Conservation (phyloP, 2,797 vertebrate genomes). For the Coregonus ussuriensis region DNA sequence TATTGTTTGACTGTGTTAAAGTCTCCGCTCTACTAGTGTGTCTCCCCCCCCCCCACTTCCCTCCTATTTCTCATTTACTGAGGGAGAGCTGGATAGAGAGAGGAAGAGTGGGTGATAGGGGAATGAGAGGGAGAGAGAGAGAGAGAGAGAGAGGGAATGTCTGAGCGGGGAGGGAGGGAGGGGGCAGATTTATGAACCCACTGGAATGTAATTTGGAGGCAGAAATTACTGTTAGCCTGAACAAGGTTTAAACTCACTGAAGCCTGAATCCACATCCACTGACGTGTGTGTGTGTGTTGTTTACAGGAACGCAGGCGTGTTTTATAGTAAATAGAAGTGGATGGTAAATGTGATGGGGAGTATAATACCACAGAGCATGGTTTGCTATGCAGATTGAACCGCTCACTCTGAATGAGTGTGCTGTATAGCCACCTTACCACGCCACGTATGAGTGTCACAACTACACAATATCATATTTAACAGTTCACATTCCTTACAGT, state of each 20-base stretch:
- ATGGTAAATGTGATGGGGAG: neutral
- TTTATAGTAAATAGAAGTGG: conserved; percentile 14
- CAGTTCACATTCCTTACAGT: conserved; percentile 55
- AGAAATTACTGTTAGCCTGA: conserved; percentile 82
- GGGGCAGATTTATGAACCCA: conserved; percentile 84
- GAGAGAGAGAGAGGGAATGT: conserved; percentile 37
- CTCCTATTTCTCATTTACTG: conserved; percentile 83
- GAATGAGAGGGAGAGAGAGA: conserved; percentile 34
- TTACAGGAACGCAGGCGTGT: neutral
- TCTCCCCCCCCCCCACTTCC: conserved; percentile 48
- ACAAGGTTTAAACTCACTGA: conserved; percentile 79
- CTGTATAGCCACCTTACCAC: conserved; percentile 29
- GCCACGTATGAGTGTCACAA: conserved; percentile 56
- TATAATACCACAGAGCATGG: neutral
- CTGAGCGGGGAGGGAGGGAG: conserved; percentile 50
- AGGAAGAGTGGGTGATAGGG: conserved; percentile 28
- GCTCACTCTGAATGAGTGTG: neutral
- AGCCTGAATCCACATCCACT: conserved; percentile 71
- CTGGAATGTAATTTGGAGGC: conserved; percentile 85
- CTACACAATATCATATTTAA: conserved; percentile 42
- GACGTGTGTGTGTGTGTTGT: neutral
- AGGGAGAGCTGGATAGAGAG: conserved; percentile 62
- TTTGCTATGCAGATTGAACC: conserved; percentile 1
- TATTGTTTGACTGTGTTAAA: too few species aligned
- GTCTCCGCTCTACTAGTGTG: conserved; percentile 1